Conservation (phyloP, 2,888 invertebrate genomes). For the Myathropa florea region DNA sequence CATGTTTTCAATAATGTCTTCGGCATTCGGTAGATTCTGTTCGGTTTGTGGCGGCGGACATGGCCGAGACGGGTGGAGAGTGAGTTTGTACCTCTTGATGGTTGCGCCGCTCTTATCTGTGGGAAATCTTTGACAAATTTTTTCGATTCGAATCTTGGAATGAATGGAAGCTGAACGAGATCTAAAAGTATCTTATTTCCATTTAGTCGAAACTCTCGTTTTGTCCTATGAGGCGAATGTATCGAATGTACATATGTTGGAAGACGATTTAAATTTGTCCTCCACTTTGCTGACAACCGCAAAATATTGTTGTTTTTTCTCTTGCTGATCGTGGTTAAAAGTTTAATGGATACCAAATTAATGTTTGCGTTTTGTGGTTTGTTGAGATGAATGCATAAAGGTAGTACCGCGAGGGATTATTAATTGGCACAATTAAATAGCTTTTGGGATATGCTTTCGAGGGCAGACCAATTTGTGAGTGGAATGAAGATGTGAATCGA, state of each 20-base stretch:
- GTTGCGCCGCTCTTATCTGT: slow-evolving; percentile 49
- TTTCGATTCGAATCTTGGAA: slow-evolving; percentile 64
- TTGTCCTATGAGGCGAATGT: slow-evolving; percentile 2
- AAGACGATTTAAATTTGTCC: slow-evolving; percentile 53
- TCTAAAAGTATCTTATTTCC: slow-evolving; percentile 62
- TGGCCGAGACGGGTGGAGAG: background rate
- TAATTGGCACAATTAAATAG: slow-evolving; percentile 43
- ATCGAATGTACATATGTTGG: slow-evolving; percentile 38
- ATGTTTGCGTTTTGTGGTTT: slow-evolving; percentile 44
- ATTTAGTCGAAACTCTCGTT: slow-evolving; percentile 23
- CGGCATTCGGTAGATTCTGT: slow-evolving; percentile 41
- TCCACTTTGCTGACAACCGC: slow-evolving; percentile 13
- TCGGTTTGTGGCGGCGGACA: background rate
- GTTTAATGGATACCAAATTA: slow-evolving; percentile 30
- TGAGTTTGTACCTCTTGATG: slow-evolving; percentile 27
- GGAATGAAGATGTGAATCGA: slow-evolving; percentile 39
- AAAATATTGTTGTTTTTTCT: background rate
- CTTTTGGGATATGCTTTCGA: slow-evolving; percentile 51
- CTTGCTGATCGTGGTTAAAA: background rate
- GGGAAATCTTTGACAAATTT: slow-evolving; percentile 71
- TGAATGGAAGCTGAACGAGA: slow-evolving; percentile 58
- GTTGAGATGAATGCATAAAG: slow-evolving; percentile 50
- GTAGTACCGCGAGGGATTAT: slow-evolving; percentile 7
- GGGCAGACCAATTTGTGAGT: slow-evolving; percentile 35
- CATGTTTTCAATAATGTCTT: slow-evolving; percentile 66